A percentile compares a stretch with the other conserved stretches of the same genome.
phyloP scores from a whole-genome alignment of 2,888 invertebrate species.

The Blastobasis lacticolella region DNA sequence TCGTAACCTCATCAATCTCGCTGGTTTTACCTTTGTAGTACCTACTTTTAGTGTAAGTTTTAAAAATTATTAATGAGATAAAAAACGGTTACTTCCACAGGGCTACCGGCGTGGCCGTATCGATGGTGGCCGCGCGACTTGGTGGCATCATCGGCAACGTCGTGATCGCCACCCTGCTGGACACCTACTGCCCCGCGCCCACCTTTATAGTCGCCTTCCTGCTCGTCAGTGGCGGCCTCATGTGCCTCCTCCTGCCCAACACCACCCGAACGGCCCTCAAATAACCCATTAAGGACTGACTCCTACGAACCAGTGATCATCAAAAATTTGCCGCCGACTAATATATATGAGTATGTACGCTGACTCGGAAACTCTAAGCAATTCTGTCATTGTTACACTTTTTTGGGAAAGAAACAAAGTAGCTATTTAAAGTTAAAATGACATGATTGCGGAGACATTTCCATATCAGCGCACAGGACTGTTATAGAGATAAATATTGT shows the following conservation, averaged over 20 bases:
- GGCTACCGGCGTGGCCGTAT: slow-evolving; percentile 92
- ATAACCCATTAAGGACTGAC: slow-evolving; percentile 23
- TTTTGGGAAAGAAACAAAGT: no score
- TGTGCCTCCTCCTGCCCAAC: slow-evolving; percentile 91
- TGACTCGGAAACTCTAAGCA: no score
- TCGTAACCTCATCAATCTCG: no score
- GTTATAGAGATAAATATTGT: no score
- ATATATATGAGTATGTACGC: no score
- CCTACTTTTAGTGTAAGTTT: no score
- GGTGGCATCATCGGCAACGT: slow-evolving; percentile 92
- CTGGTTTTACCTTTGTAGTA: no score
- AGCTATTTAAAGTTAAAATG: no score
- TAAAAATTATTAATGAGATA: no score
- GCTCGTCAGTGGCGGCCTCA: slow-evolving; percentile 89
- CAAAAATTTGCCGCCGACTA: background rate
- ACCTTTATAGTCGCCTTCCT: slow-evolving; percentile 92
- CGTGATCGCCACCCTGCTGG: slow-evolving; percentile 90
- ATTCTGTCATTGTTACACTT: no score
- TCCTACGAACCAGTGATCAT: background rate
- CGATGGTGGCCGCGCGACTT: slow-evolving; percentile 91
- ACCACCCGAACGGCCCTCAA: slow-evolving; percentile 86
- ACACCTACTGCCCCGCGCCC: slow-evolving; percentile 92
- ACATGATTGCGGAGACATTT: no score
- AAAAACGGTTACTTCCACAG: slow-evolving; percentile 44
- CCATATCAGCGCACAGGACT: no score